These are phyloP conservation scores for Forpus xanthops DNA, from an alignment of 2,797 vertebrate genomes.

Conservation along the genomic window DNA sequence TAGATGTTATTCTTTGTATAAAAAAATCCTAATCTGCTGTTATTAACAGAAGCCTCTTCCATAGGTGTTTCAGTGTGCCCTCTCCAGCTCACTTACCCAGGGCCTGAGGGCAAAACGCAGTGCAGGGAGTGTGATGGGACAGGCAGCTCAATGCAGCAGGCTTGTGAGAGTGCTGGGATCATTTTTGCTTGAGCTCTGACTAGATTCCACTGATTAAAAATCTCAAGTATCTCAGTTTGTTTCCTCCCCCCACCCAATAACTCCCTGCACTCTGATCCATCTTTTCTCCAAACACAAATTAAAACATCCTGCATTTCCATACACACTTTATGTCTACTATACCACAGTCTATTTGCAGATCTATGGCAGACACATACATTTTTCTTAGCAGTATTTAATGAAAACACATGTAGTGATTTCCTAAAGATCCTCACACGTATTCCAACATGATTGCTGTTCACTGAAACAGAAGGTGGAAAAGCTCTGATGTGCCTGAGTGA, in stretches of 20 bases:
- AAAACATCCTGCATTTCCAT: not conserved
- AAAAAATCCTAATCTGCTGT: not conserved
- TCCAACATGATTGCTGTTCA: not conserved
- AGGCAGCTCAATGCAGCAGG: not conserved
- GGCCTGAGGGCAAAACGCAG: rapidly evolving
- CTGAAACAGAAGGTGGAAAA: not conserved
- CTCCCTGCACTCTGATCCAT: not conserved
- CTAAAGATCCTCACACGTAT: not conserved
- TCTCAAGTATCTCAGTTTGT: not conserved
- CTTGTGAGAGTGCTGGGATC: rapidly evolving
- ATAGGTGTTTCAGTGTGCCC: not conserved
- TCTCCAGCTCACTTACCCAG: rapidly evolving
- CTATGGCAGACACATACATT: not conserved
- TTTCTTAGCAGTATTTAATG: not conserved
- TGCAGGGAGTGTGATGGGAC: not conserved
- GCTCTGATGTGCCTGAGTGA: not conserved
- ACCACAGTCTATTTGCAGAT: not conserved
- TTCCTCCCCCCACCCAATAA: rapidly evolving
- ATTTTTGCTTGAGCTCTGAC: not conserved
- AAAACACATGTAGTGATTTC: not conserved
- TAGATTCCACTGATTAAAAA: not conserved
- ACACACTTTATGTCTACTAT: rapidly evolving
- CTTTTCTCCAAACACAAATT: not conserved
- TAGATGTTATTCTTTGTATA: not conserved
- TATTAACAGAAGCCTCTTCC: not conserved